Evolutionary conservation across 2,113 vertebrate species (phyloP).

Genomic region (Alligator sinensis): DNA sequence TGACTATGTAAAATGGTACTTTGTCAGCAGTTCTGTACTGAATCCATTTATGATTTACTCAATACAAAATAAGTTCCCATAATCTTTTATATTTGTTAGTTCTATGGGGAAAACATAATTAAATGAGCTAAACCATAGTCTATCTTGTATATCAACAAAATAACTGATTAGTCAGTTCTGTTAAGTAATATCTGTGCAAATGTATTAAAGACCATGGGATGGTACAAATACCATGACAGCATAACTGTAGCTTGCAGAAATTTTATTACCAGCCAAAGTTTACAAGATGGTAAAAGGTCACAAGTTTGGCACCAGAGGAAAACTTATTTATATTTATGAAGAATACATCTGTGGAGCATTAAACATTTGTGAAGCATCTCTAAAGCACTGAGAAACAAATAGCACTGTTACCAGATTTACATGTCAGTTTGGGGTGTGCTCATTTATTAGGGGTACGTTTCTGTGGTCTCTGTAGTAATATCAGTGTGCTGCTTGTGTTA

Average conservation of each 20-base stretch:
- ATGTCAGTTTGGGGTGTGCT: too few relatives aligned
- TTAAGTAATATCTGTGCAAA: not conserved
- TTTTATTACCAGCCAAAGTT: not conserved
- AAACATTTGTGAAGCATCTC: too few relatives aligned
- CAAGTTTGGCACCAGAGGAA: not conserved
- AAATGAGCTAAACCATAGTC: not conserved
- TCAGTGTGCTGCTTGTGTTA: too few relatives aligned
- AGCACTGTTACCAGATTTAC: too few relatives aligned
- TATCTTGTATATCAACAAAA: not conserved
- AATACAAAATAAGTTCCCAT: not conserved
- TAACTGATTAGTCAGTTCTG: not conserved
- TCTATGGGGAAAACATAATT: not conserved
- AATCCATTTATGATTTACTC: not conserved
- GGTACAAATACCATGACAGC: fast-evolving
- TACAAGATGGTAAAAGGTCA: not conserved
- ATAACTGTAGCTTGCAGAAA: not conserved
- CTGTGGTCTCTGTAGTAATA: too few relatives aligned
- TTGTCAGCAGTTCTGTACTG: not conserved
- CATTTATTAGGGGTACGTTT: too few relatives aligned
- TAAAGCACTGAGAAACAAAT: too few relatives aligned
- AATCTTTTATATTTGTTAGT: not conserved
- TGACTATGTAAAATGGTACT: not conserved
- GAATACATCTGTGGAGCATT: not conserved
- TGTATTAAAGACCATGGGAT: not conserved
- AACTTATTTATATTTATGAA: not conserved